Base-by-base conservation (phyloP, 2,797 vertebrate genomes). In the Fistularia commersonii region DNA sequence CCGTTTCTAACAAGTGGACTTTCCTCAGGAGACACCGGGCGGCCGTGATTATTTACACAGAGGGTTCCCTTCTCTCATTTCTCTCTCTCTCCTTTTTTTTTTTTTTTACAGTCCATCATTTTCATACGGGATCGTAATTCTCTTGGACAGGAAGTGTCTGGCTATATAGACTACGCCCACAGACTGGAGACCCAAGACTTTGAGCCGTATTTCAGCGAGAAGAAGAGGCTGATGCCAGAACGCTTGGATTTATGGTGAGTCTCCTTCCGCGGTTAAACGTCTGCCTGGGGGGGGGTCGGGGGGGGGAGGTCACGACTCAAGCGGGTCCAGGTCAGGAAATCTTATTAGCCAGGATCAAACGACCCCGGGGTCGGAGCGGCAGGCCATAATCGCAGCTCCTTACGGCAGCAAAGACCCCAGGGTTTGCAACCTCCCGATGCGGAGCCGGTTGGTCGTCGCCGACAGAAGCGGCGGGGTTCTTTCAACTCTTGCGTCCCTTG, bases 111-210 rank as follows among this genome's bases (percentile, higher is more conserved):
- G 94, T 92, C 93, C 0, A 87, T 95, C 76, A 90, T 97, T 87
- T 96, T 95, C 84, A 93, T 96, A 85, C 90, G 91, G 78, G 92
- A 93, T 80, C 84, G 51, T 72, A 94, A 93, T 84, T 66, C 86
- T 51, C 76, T 45, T 64, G 87, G 86, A 66, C 92, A 94, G 74
- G 93, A 95, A 85, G 84, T 97, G 59, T 95, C 94, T 61, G 93
- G 91, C 14, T 95, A 95, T 79, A 93, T 95, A 38, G 93, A 96
- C 88, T 95, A 91, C 58, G 84, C 92, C 64, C 89, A 94, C 81
- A 91, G 93, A 71, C 90, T 96, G 51, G 89, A 89, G 68, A 83
- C 54, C 11, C 90, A 93, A 73, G 92, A 95, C 72, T 96, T 94
- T 74, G 89, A 94, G 80, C 75, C 81, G 37, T 94, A 91, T 80